Base-by-base conservation (phyloP, 1,140 invertebrate species). In the Drosophila parabipectinata region DNA sequence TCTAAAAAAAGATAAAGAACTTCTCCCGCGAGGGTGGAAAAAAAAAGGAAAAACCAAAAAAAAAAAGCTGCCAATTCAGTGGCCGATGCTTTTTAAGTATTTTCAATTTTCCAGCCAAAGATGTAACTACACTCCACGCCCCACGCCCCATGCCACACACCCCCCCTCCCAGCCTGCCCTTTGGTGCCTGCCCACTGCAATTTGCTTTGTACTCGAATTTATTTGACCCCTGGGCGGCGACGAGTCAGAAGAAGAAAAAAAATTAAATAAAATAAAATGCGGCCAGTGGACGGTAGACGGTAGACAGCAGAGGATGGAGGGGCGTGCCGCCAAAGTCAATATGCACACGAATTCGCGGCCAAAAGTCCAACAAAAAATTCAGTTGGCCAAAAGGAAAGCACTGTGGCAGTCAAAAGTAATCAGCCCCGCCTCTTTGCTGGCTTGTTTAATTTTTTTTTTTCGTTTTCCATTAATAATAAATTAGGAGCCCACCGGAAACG, bases 401-500 rank as follows among this genome's bases (percentile, higher is more conserved):
- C 59, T 52, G 45, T 37, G 44, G 50, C 60, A n/a, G 12, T 52
- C 44, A 24, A 64, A 64, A 57, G 61, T 64, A 64, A 64, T 64
- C 61, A 64, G 61, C 44, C 47, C 34, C 26, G 4, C 12, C 44
- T 18, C 45, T 28, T 6, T 5, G 10, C 3, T 45, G 15, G 30
- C 18, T 30, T 32, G 2, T 10, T 8, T 14, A 10, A 14, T 50
- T 64, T 69, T 69, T 39, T 1, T 39, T 39, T 41, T 9, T 0
- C 21, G 21, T 14, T 41, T 44, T 44, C 52, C 64, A 72, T 72
- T 72, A 72, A 72, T 72, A 72, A 60, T 72, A 72, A 58, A 72
- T 72, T 72, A 32, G 55, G 4, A 58, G 68, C 68, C 51, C 68
- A 58, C 68, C 68, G 68, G 66, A 72, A 72, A 72, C 68, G 68